These are phyloP conservation scores for Cephonodes hylas DNA, from an alignment of 2,888 invertebrate species.

Conservation along the genomic window DNA sequence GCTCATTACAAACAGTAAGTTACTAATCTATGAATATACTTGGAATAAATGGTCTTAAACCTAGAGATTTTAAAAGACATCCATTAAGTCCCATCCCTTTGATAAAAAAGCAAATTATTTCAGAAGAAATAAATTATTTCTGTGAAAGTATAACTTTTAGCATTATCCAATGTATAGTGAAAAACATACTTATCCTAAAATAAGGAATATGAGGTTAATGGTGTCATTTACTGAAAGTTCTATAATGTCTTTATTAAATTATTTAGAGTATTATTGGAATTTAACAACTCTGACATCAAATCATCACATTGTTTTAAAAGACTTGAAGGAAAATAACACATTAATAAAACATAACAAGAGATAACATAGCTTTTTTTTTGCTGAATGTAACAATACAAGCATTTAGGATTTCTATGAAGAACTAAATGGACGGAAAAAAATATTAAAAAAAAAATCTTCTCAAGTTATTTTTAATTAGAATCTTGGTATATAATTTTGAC, in stretches of 20 bases:
- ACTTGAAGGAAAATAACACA: background rate
- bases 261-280: conserved; percentile 6
- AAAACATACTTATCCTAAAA: background rate
- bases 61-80: background rate
- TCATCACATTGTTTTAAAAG: background rate
- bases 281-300: background rate
- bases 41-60: background rate
- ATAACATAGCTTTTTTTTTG: conserved; percentile 8
- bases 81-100: background rate
- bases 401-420: background rate
- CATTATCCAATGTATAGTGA: background rate
- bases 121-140: background rate
- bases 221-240: background rate
- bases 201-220: background rate
- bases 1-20: background rate
- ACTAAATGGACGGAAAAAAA: background rate
- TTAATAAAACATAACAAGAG: conserved; percentile 12
- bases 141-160: background rate
- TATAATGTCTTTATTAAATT: conserved; percentile 11
- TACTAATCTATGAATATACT: conserved; percentile 4
- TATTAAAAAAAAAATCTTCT: background rate
- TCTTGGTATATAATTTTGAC: too few relatives aligned
- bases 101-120: background rate
- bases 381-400: conserved; percentile 11
- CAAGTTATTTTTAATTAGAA: background rate